These are phyloP conservation scores for Neodontobutis hainanensis DNA, from an alignment of 2,113 vertebrate genomes.

Conservation along the genomic window DNA sequence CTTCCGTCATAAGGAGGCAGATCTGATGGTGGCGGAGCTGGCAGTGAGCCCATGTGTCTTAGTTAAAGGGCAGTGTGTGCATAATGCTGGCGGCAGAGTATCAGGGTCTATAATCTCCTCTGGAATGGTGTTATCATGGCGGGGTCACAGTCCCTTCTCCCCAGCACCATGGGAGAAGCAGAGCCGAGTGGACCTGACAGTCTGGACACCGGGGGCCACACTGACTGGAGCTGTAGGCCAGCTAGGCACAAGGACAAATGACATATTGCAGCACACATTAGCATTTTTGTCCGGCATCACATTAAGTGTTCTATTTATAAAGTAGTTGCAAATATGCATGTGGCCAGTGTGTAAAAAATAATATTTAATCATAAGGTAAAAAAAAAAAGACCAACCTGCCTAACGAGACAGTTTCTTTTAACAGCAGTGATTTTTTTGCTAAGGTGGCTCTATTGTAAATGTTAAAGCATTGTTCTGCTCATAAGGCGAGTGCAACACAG, in stretches of 20 bases:
- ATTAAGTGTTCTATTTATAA: constrained; percentile 28
- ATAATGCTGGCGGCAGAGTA: constrained; percentile 65
- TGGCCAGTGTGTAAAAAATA: constrained; percentile 17
- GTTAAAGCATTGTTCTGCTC: constrained; percentile 34
- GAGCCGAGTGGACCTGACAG: constrained; percentile 63
- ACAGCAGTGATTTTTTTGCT: constrained; percentile 7
- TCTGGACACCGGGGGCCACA: constrained; percentile 46
- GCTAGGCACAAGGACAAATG: constrained; percentile 62
- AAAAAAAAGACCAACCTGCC: background rate
- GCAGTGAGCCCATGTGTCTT: constrained; percentile 59
- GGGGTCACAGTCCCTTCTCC: constrained; percentile 61
- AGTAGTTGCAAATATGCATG: constrained; percentile 23
- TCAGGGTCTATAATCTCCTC: constrained; percentile 72
- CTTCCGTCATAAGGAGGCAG: constrained; percentile 34
- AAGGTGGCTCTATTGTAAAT: constrained; percentile 34
- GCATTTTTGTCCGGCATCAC: constrained; percentile 45
- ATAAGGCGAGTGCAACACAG: constrained; percentile 36
- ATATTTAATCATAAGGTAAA: constrained; percentile 12
- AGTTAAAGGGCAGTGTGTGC: constrained; percentile 71
- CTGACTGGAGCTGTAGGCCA: constrained; percentile 46
- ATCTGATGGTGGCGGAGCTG: constrained; percentile 53
- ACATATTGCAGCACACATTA: constrained; percentile 62
- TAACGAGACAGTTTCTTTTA: constrained; percentile 6
- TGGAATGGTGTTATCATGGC: constrained; percentile 68
- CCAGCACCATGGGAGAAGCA: constrained; percentile 38